Evolutionary conservation across 2,888 invertebrate genomes (phyloP).

Genomic region (Desoria tigrina): DNA sequence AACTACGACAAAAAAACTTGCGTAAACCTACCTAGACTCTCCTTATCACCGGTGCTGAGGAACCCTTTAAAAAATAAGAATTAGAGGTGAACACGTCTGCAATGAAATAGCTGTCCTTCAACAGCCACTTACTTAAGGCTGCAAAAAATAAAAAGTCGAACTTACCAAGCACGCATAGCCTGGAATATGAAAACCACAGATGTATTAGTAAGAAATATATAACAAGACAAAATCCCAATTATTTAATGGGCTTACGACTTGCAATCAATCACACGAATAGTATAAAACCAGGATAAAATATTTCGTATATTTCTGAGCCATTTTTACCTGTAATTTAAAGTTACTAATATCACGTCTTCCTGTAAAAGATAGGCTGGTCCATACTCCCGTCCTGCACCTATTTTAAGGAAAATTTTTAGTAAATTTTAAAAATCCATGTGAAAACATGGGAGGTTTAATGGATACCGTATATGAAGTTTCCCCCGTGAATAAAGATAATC

Average conservation of each 20-base stretch:
- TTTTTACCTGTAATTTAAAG: conserved; percentile 32
- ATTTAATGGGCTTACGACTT: no score
- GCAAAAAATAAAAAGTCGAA: neutral
- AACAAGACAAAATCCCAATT: no score
- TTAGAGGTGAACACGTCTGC: no score
- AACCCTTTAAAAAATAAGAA: neutral
- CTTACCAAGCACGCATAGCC: conserved; percentile 1
- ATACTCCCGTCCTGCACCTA: conserved; percentile 29
- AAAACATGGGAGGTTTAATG: neutral
- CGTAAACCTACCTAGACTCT: neutral
- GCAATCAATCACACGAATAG: neutral
- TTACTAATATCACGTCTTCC: conserved; percentile 31
- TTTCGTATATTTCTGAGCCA: no score
- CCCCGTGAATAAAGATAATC: conserved; percentile 39
- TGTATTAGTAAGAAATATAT: no score
- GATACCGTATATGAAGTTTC: neutral
- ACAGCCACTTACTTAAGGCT: no score
- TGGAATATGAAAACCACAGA: neutral
- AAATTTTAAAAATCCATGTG: no score
- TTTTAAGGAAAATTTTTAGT: neutral
- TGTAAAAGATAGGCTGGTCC: conserved; percentile 31
- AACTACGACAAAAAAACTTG: no score
- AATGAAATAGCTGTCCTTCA: no score
- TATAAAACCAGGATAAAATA: neutral
- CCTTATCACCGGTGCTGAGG: neutral